Evolutionary conservation across 2,888 invertebrate species (phyloP).

Genomic region (Eupithecia exiguata): DNA sequence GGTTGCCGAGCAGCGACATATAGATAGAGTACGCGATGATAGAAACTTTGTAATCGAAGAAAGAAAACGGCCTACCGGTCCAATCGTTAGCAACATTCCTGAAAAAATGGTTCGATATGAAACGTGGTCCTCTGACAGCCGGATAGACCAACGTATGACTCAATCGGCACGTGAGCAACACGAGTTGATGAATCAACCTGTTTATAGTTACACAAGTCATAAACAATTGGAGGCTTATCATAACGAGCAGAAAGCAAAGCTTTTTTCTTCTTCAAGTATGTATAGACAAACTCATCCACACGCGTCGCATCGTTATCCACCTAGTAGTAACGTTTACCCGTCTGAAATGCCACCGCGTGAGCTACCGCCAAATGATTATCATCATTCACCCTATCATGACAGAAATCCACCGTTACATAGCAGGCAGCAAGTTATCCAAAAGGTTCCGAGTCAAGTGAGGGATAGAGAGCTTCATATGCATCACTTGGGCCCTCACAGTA

Average conservation of each 20-base stretch:
- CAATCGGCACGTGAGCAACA: conserved; percentile 73
- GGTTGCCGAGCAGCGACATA: conserved; percentile 63
- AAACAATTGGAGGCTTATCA: conserved; percentile 76
- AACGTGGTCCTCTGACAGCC: conserved; percentile 75
- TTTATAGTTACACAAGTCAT: conserved; percentile 75
- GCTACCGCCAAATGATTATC: conserved; percentile 59
- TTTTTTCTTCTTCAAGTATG: conserved; percentile 46
- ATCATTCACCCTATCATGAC: conserved; percentile 69
- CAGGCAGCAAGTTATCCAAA: conserved; percentile 75
- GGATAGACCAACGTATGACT: conserved; percentile 72
- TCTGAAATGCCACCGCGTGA: conserved; percentile 63
- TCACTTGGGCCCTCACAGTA: conserved; percentile 64
- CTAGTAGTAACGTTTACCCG: conserved; percentile 54
- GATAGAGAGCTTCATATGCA: conserved; percentile 67
- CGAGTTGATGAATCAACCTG: conserved; percentile 75
- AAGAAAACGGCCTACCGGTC: conserved; percentile 72
- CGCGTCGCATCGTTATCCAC: conserved; percentile 62
- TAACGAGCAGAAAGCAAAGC: conserved; percentile 68
- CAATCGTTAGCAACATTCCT: conserved; percentile 78
- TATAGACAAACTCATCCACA: conserved; percentile 67
- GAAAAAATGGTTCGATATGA: conserved; percentile 78
- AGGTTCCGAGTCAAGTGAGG: conserved; percentile 61
- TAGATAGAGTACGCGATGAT: conserved; percentile 72
- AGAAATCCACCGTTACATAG: conserved; percentile 60
- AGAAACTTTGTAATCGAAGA: conserved; percentile 74